These are phyloP conservation scores for Hirtodrosophila duncani DNA, from an alignment of 2,888 invertebrate genomes.

Conservation along the genomic window DNA sequence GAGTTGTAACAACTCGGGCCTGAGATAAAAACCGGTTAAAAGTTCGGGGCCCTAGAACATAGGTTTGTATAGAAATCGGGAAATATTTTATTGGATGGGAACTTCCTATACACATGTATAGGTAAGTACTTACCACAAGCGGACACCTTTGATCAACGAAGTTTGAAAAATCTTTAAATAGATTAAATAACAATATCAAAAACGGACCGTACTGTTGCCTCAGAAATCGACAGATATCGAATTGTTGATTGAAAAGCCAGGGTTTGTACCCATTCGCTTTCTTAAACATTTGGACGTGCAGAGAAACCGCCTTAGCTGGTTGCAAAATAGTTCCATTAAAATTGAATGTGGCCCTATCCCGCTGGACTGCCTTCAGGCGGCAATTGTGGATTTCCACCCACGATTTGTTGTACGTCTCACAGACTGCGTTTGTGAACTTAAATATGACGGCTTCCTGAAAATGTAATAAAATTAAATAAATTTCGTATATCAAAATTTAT, in stretches of 20 bases:
- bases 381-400: conserved; percentile 31
- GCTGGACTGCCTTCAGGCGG: conserved; percentile 29
- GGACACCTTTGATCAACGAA: no score
- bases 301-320: conserved; percentile 2
- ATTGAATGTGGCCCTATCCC: conserved; percentile 21
- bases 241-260: conserved; percentile 3
- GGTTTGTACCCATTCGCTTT: conserved; percentile 40
- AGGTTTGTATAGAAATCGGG: no score
- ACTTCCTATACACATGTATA: no score
- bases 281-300: conserved; percentile 5
- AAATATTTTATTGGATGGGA: no score
- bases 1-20: no score
- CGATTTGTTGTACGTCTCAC: conserved; percentile 31
- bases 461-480: background rate
- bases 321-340: conserved; percentile 15
- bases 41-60: no score
- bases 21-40: no score
- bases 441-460: conserved; percentile 21
- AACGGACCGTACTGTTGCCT: conserved; percentile 15
- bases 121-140: no score
- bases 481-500: no score
- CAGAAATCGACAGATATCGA: conserved; percentile 33
- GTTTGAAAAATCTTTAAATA: no score
- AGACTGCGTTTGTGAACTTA: conserved; percentile 32
- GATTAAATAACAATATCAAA: no score